These are phyloP conservation scores for Lophochroa leadbeateri DNA, from an alignment of 2,113 vertebrate genomes.

Conservation along the genomic window DNA sequence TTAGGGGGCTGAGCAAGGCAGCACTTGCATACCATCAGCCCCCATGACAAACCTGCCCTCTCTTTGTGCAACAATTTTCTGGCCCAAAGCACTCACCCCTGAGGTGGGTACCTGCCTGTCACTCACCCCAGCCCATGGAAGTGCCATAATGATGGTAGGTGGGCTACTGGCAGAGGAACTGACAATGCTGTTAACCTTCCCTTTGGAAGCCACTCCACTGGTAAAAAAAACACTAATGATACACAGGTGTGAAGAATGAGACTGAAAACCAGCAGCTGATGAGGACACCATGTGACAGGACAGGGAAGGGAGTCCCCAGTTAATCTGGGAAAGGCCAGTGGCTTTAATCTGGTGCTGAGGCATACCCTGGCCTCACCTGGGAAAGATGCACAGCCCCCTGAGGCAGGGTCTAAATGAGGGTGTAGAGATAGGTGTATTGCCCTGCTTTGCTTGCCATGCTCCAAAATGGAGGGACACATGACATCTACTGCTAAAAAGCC, in stretches of 20 bases:
- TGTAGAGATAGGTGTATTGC: not conserved
- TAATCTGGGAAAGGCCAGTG: not conserved
- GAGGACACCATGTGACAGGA: not conserved
- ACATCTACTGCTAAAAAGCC: not conserved
- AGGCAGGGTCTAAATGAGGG: not conserved
- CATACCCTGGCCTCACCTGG: not conserved
- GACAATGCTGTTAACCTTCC: rapidly evolving
- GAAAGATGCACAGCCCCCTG: not conserved
- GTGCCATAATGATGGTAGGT: too few species aligned
- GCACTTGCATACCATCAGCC: not conserved
- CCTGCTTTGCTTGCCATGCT: not conserved
- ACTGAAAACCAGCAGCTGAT: not conserved
- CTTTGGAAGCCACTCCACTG: not conserved
- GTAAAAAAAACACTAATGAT: not conserved
- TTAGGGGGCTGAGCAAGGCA: not conserved
- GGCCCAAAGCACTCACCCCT: not conserved
- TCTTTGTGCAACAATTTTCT: not conserved
- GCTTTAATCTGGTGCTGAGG: not conserved
- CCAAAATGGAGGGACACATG: not conserved
- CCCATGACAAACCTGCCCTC: not conserved
- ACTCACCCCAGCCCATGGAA: not conserved
- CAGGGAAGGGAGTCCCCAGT: not conserved
- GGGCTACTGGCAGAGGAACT: not conserved
- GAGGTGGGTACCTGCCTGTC: not conserved
- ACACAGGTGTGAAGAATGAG: not conserved